Evolutionary conservation across 2,113 vertebrate species (phyloP), one percentile per base, ranked within the genome.

Genomic region (Mellivora capensis): DNA sequence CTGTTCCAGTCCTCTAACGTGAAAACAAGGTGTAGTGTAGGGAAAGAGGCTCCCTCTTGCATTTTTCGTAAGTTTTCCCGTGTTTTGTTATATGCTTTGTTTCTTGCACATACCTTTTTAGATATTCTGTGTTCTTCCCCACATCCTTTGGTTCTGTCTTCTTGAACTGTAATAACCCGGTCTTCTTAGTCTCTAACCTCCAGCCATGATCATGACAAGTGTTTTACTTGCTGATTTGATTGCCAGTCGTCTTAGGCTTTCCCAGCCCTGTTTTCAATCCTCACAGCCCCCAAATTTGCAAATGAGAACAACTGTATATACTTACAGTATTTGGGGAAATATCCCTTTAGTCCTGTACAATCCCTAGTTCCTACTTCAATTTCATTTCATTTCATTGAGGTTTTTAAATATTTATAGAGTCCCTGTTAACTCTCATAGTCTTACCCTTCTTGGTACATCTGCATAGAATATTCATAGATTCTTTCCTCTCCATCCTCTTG

Each of bases 351-450:
- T 93, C 15, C 42, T 93, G 20, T 94, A n/a, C 18, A 94, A 61
- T 52, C 54, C 47, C 14, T 95, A 39, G n/a, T 77, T 94, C 13
- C 15, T 3, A 57, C 23, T 62, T 90, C 71, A 6, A 47, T 89
- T 96, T 90, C 49, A 87, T 94, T 94, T 91, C 42, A 91, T 80
- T 90, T 80, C 49, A 90, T 61, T 93, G 18, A n/a, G 79, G 18
- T 52, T 88, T 95, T 95, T 47, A 27, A 96, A 89, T 96, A 83
- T 97, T 85, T 91, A 80, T 80, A 29, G 59, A 93, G 18, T 84
- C 23, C 31, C 69, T 88, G 1, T 79, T 92, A 93, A 61, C 14
- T 67, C 25, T 88, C 39, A 93, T 6, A 69, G 9, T 82, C 82
- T 88, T 83, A 54, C 83, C n/a, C 52, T 86, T 96, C 77, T 57